phyloP scores from a whole-genome alignment of 2,113 vertebrate species.

The Xenopus tropicalis region UCB_Xtro_10.0 CM004450.2:70952501-70953000 shows the following conservation, averaged over 20 bases:
- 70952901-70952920: conserved; percentile 86
- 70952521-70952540: conserved; percentile 90
- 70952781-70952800: conserved; percentile 78
- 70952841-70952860: conserved; percentile 90
- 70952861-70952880: conserved; percentile 89
- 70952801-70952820: conserved; percentile 68
- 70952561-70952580: conserved; percentile 89
- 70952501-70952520: conserved; percentile 89
- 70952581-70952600: conserved; percentile 91
- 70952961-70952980: conserved; percentile 79
- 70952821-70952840: conserved; percentile 86
- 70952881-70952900: conserved; percentile 92
- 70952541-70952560: conserved; percentile 93
- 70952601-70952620: conserved; percentile 91
- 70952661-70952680: conserved; percentile 94
- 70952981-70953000: conserved; percentile 70
- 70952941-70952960: conserved; percentile 84
- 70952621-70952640: conserved; percentile 85
- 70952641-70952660: conserved; percentile 87
- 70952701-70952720: conserved; percentile 93
- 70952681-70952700: conserved; percentile 85
- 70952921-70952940: conserved; percentile 84
- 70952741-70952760: conserved; percentile 93
- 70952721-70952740: conserved; percentile 90
- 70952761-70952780: conserved; percentile 86